Evolutionary conservation across 2,797 vertebrate species (phyloP).

Genomic region (Hippoglossus hippoglossus): DNA sequence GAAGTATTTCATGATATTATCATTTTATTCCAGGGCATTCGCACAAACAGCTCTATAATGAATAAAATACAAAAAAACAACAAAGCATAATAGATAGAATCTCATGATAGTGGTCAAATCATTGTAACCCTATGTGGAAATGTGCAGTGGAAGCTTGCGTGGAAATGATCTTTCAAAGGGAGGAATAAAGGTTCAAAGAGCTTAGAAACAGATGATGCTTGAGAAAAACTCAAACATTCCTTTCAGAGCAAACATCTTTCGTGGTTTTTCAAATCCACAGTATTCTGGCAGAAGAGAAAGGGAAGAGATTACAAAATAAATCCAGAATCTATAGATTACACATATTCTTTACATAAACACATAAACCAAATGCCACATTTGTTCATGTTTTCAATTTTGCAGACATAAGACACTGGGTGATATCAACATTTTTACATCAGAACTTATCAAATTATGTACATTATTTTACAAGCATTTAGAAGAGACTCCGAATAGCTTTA

Average conservation of each 20-base stretch:
- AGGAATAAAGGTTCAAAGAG: not conserved
- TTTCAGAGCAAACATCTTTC: conserved; percentile 12
- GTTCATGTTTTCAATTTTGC: conserved; percentile 20
- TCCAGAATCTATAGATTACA: conserved; percentile 14
- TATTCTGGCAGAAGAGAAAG: not conserved
- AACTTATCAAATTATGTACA: conserved; percentile 73
- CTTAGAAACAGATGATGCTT: not conserved
- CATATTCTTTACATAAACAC: conserved; percentile 5
- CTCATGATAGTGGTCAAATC: conserved; percentile 39
- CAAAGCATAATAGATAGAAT: conserved; percentile 38
- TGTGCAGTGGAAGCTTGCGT: conserved; percentile 39
- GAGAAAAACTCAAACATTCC: not conserved
- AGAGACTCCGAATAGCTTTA: conserved; percentile 66
- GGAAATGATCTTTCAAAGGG: not conserved
- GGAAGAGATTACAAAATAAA: conserved; percentile 19
- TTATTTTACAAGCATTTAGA: conserved; percentile 70
- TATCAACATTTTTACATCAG: conserved; percentile 55
- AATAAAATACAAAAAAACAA: conserved; percentile 35
- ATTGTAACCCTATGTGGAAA: conserved; percentile 35
- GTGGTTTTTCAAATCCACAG: conserved; percentile 36
- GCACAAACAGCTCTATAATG: conserved; percentile 62
- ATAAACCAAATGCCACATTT: conserved; percentile 24
- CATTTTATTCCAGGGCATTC: conserved; percentile 78
- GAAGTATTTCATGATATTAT: conserved; percentile 31
- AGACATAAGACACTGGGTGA: conserved; percentile 45